Evolutionary conservation across 1,140 invertebrate species (phyloP).

Genomic region (Macrobrachium rosenbergii): DNA sequence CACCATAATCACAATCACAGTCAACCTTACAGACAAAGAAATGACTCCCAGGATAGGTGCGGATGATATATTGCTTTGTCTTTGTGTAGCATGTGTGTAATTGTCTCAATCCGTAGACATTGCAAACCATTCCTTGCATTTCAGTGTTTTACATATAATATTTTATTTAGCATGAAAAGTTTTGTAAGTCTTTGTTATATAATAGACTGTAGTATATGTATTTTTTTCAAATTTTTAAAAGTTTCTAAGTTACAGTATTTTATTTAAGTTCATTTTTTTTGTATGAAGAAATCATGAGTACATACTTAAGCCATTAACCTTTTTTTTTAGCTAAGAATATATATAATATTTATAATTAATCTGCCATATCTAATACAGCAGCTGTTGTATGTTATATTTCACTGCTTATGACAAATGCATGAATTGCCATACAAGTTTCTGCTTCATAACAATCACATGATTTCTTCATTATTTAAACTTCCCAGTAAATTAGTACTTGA

Average conservation of each 20-base stretch:
- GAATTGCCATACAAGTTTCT: too few relatives aligned
- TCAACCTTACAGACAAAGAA: conserved; percentile 64
- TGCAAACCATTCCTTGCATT: conserved; percentile 47
- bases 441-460: conserved; percentile 23
- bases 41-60: conserved; percentile 64
- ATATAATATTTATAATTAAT: neutral
- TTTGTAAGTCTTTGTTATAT: conserved; percentile 35
- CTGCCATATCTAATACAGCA: neutral
- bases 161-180: conserved; percentile 25
- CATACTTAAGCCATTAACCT: neutral
- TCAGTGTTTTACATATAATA: neutral
- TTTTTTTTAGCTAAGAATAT: neutral
- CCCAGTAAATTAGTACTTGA: conserved; percentile 4
- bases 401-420: conserved; percentile 23
- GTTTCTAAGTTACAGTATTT: conserved; percentile 2
- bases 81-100: conserved; percentile 42
- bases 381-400: conserved; percentile 13
- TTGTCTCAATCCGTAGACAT: conserved; percentile 32
- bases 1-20: conserved; percentile 61
- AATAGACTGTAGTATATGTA: neutral
- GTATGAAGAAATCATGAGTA: conserved; percentile 25
- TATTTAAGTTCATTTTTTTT: neutral
- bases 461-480: conserved; percentile 40
- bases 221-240: neutral
- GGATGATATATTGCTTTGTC: conserved; percentile 50